Evolutionary conservation across 1,140 invertebrate species (phyloP).

Genomic region (Trichonephila inaurata): DNA sequence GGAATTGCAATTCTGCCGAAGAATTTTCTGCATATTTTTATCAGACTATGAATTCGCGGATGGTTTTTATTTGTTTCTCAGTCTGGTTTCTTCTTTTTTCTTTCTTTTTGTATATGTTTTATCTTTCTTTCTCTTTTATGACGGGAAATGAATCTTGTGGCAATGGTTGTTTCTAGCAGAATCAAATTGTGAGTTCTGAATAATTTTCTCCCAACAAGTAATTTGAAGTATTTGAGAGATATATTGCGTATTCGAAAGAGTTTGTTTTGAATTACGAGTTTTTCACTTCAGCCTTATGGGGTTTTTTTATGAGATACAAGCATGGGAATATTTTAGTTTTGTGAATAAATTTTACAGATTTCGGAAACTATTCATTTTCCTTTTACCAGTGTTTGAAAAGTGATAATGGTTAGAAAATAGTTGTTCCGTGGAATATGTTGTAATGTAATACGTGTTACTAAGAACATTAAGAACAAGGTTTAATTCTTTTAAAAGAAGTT

Average conservation of each 20-base stretch:
- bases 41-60: constrained; percentile 38
- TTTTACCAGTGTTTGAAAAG: not conserved
- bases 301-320: not conserved
- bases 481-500: too few relatives aligned
- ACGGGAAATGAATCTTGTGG: not conserved
- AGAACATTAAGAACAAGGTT: too few relatives aligned
- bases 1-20: not conserved
- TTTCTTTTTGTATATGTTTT: not conserved
- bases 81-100: not conserved
- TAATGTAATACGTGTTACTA: too few relatives aligned
- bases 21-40: constrained; percentile 63
- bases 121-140: not conserved
- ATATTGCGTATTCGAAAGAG: not conserved
- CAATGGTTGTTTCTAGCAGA: not conserved
- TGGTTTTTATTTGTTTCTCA: not conserved
- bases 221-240: not conserved
- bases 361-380: not conserved
- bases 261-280: not conserved
- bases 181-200: not conserved
- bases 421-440: too few relatives aligned
- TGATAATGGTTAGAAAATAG: not conserved
- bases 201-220: not conserved
- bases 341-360: not conserved
- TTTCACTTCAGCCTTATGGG: not conserved
- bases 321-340: not conserved